Percentiles rank a stretch among this genome's conserved stretches.
phyloP scores from a whole-genome alignment of 2,888 invertebrate species.

The Ryuthela nishihirai region DNA sequence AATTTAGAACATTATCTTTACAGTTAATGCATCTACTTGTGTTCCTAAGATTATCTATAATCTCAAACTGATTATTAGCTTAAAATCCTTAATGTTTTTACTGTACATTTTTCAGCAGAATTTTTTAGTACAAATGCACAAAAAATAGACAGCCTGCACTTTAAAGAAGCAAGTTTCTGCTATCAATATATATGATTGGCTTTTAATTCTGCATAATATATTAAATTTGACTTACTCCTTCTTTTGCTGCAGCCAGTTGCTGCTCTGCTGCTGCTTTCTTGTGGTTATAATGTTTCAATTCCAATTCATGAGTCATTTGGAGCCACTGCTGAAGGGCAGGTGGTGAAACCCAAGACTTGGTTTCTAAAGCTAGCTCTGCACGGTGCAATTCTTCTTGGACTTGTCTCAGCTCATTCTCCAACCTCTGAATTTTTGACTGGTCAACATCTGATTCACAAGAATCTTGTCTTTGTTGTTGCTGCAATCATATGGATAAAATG shows the following conservation, averaged over 20 bases:
- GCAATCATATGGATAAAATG: no score
- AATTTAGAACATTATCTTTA: no score
- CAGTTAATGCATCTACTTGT: no score
- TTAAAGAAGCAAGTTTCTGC: no score
- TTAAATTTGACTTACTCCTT: conserved; percentile 77
- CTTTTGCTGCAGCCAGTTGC: conserved; percentile 80
- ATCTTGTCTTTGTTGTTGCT: neutral
- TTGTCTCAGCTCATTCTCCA: conserved; percentile 42
- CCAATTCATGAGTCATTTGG: conserved; percentile 92
- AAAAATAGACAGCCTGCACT: no score
- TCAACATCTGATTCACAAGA: neutral
- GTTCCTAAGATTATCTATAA: no score
- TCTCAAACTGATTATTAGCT: no score
- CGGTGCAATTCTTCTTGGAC: conserved; percentile 59
- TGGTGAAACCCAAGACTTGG: conserved; percentile 84
- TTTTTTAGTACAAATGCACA: no score
- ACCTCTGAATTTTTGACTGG: conserved; percentile 21
- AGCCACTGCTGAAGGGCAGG: conserved; percentile 88
- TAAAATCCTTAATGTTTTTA: no score
- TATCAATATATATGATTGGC: no score
- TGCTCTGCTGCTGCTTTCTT: conserved; percentile 77
- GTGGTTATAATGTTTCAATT: conserved; percentile 78
- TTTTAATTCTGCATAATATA: no score
- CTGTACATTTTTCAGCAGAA: no score
- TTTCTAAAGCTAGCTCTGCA: conserved; percentile 85